Percentiles rank a stretch among this genome's conserved stretches.
Conservation (phyloP, 1,140 invertebrate species). For the Pogonus chalceus region DNA sequence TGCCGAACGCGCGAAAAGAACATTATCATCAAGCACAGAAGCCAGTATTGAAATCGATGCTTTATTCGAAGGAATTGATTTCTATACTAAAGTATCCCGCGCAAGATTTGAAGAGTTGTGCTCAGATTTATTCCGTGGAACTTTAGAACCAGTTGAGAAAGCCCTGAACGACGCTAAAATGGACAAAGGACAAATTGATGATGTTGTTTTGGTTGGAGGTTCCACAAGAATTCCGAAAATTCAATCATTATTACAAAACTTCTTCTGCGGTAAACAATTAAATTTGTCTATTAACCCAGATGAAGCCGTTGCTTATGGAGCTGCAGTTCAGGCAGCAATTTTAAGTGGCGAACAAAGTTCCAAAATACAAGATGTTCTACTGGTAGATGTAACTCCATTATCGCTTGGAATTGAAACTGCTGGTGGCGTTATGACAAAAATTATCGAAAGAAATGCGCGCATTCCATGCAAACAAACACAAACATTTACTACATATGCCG, state of each 20-base stretch:
- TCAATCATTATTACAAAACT: constrained; percentile 45
- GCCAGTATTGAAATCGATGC: constrained; percentile 64
- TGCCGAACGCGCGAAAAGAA: constrained; percentile 69
- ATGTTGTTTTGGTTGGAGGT: constrained; percentile 49
- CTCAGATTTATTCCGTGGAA: constrained; percentile 52
- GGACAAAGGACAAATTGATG: constrained; percentile 48
- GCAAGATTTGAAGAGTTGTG: constrained; percentile 62
- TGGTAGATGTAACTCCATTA: constrained; percentile 42
- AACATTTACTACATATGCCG: constrained; percentile 32
- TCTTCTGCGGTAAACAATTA: constrained; percentile 59
- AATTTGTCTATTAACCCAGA: constrained; percentile 64
- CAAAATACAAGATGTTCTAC: constrained; percentile 47
- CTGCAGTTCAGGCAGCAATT: constrained; percentile 61
- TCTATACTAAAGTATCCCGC: constrained; percentile 47
- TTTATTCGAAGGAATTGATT: constrained; percentile 48
- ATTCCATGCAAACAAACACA: constrained; percentile 46
- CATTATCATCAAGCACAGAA: constrained; percentile 61
- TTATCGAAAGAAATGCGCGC: constrained; percentile 43
- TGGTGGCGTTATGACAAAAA: constrained; percentile 32
- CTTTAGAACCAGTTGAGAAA: constrained; percentile 61
- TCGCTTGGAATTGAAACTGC: constrained; percentile 39
- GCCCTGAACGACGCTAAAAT: constrained; percentile 56
- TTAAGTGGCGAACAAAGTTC: constrained; percentile 45
- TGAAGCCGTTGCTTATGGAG: constrained; percentile 68
- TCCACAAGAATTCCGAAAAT: constrained; percentile 53